Evolutionary conservation across 2,888 invertebrate species (phyloP).

Genomic region (Capitulum mitella): DNA sequence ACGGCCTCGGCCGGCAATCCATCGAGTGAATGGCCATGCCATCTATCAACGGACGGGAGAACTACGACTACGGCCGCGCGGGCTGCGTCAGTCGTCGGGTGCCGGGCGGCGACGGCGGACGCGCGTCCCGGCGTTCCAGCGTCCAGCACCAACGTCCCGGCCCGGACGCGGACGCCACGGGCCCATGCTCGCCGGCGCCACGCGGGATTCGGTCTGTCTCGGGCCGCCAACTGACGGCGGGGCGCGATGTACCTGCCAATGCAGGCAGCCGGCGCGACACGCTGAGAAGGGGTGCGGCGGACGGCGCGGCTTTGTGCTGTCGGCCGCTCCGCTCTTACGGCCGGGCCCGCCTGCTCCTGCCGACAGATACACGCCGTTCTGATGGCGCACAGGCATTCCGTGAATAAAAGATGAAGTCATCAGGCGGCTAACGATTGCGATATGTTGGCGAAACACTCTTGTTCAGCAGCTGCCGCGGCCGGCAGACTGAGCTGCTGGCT

Average conservation of each 20-base stretch:
- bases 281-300: too few species aligned
- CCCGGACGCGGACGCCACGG: neutral
- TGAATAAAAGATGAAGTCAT: conserved; percentile 17
- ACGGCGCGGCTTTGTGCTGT: neutral
- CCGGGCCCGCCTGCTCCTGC: neutral
- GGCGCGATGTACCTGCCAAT: neutral
- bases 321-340: neutral
- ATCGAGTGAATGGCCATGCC: conserved; percentile 8
- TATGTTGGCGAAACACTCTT: neutral
- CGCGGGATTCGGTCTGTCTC: neutral
- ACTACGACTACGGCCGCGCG: neutral
- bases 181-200: neutral
- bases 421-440: conserved; percentile 6
- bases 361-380: neutral
- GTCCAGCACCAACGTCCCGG: neutral
- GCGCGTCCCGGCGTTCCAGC: neutral
- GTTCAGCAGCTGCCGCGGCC: neutral
- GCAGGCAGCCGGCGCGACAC: neutral
- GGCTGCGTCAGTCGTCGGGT: neutral
- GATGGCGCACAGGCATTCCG: neutral
- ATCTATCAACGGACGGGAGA: neutral
- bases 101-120: neutral
- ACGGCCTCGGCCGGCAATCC: too few species aligned
- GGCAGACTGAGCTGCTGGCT: too few species aligned
- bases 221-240: neutral